Evolutionary conservation across 2,888 invertebrate genomes (phyloP).

Genomic region (Amphipoea oculea): DNA sequence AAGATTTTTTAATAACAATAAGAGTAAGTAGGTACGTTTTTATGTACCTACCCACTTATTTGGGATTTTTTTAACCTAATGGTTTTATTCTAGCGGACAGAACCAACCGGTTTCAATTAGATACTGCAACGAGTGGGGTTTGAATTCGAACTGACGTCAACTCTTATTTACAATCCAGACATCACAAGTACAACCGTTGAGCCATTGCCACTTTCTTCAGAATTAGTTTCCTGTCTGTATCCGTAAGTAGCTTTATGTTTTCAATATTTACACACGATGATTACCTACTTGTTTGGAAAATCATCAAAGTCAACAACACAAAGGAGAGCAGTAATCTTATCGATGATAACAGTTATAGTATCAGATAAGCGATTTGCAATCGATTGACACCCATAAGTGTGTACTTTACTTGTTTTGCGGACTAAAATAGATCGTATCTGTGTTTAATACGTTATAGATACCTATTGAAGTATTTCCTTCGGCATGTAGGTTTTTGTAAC

Average conservation of each 20-base stretch:
- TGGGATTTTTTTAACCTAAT: too few relatives aligned
- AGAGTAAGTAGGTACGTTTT: too few relatives aligned
- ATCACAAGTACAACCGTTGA: slow-evolving; percentile 8
- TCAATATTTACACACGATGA: not conserved
- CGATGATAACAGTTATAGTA: slow-evolving; percentile 40
- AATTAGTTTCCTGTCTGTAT: not conserved
- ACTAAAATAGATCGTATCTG: slow-evolving; percentile 45
- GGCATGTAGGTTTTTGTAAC: not conserved
- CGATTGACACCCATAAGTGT: slow-evolving; percentile 53
- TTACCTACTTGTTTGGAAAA: slow-evolving; percentile 23
- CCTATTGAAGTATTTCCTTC: not conserved
- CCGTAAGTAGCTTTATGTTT: not conserved
- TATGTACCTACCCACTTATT: too few relatives aligned
- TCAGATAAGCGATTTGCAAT: slow-evolving; percentile 43
- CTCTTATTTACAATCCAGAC: not conserved
- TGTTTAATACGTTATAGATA: slow-evolving; percentile 3
- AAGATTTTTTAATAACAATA: too few relatives aligned
- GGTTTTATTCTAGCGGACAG: too few relatives aligned
- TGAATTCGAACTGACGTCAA: not conserved
- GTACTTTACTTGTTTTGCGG: slow-evolving; percentile 49
- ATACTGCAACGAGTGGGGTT: not conserved
- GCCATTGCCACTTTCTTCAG: not conserved
- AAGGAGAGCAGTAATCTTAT: slow-evolving; percentile 23
- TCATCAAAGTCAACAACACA: slow-evolving; percentile 34
- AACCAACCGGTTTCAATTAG: not conserved